Base-by-base conservation (phyloP, 1,140 invertebrate species). In the Berghia stephanieae region DNA sequence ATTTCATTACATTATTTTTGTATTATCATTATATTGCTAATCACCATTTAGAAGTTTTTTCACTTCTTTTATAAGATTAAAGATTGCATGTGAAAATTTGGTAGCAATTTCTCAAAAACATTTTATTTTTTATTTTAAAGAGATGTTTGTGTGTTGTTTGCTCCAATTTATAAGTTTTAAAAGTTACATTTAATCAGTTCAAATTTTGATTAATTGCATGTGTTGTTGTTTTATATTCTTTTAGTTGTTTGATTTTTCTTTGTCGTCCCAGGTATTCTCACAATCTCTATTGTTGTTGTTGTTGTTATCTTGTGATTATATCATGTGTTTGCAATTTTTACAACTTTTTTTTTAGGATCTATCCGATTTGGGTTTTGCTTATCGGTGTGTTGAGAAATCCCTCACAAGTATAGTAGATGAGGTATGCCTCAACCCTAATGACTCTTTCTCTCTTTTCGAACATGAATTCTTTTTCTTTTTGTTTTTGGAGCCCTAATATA, bases 381-480 rank as follows among this genome's bases (percentile, higher is more conserved):
- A 87, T 82, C 80, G 86, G 70, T 86, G 85, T 82, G 83, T 87
- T 79, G 86, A 87, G 81, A 87, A 87, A 87, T 86, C 85, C 83
- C 80, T 87, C 38, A 81, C 83, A 40, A 76, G 78, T 77, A 87
- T 87, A 71, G 81, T 85, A 46, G 85, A 86, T 78, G 86, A 87
- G 86, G 86, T 87, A 87, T n/a, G n/a, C n/a, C n/a, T n/a, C n/a
- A n/a, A n/a, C n/a, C n/a, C n/a, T n/a, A n/a, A n/a, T n/a, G n/a
- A n/a, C n/a, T n/a, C n/a, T n/a, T n/a, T n/a, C n/a, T n/a, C n/a
- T n/a, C n/a, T n/a, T n/a, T n/a, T n/a, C n/a, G n/a, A n/a, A n/a
- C n/a, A n/a, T n/a, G n/a, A n/a, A n/a, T n/a, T n/a, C n/a, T n/a
- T n/a, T n/a, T n/a, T n/a, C n/a, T n/a, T n/a, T n/a, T n/a, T n/a